Percentiles rank a stretch among this genome's conserved stretches.
Evolutionary conservation across 2,888 invertebrate genomes (phyloP).

Genomic region (Philhelius pedissequus): DNA sequence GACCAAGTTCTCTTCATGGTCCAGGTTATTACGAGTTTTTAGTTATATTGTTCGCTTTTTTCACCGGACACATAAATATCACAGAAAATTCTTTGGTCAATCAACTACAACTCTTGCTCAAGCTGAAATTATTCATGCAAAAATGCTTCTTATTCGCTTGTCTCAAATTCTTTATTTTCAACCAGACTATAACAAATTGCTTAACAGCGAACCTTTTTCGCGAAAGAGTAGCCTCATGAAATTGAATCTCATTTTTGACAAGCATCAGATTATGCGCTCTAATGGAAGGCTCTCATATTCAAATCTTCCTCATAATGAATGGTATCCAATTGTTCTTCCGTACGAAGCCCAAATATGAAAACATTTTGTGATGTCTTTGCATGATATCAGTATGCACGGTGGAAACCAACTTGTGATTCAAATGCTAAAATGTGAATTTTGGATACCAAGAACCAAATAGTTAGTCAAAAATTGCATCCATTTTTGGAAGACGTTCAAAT

Average conservation of each 20-base stretch:
- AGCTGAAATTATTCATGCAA: not conserved
- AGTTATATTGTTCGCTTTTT: not conserved
- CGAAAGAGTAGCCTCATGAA: not conserved
- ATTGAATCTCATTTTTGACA: not conserved
- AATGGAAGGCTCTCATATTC: not conserved
- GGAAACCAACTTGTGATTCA: not conserved
- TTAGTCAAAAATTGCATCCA: not conserved
- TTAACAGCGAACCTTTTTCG: not conserved
- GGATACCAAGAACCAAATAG: not conserved
- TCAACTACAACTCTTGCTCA: not conserved
- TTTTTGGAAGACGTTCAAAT: not conserved
- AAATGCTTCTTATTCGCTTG: not conserved
- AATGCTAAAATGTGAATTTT: not conserved
- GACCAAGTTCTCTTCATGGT: not conserved
- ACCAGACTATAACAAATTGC: not conserved
- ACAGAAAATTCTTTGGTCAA: not conserved
- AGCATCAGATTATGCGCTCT: not conserved
- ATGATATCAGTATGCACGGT: not conserved
- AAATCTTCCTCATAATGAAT: slow-evolving; percentile 1
- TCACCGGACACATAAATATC: not conserved
- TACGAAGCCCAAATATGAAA: not conserved
- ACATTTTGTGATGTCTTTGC: not conserved
- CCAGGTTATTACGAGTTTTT: not conserved
- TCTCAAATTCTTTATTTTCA: not conserved
- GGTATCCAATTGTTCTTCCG: not conserved